Conservation (phyloP, 35 echinoderm and acorn worm species). For the Hemicentrotus pulcherrimus region DNA sequence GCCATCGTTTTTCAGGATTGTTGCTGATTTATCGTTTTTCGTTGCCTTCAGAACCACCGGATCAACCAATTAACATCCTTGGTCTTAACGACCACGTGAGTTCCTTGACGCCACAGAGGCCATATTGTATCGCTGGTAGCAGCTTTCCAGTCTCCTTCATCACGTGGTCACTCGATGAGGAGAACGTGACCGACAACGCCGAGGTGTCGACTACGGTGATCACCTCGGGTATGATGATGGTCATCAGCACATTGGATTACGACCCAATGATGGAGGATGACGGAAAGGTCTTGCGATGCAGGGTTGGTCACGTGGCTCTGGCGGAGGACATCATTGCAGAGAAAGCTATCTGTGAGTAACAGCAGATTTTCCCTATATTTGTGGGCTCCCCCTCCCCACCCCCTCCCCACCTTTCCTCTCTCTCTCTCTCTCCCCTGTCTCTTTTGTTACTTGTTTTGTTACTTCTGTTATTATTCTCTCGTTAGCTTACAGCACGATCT, state of each 20-base stretch:
- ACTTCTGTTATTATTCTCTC: neutral
- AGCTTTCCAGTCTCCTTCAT: neutral
- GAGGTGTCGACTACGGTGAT: neutral
- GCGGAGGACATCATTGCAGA: neutral
- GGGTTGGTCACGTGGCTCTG: neutral
- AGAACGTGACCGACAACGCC: neutral
- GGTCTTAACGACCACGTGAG: neutral
- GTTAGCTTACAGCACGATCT: neutral
- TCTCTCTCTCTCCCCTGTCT: too few species aligned
- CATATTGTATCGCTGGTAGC: neutral
- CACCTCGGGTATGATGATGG: neutral
- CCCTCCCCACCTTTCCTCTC: too few species aligned
- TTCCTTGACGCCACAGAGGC: neutral
- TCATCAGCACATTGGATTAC: neutral
- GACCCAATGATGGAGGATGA: neutral
- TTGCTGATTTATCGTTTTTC: neutral
- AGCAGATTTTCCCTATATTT: too few species aligned
- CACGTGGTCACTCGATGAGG: neutral
- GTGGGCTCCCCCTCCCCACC: too few species aligned
- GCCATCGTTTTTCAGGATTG: too few species aligned
- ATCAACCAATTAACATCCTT: neutral
- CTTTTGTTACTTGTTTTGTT: too few species aligned
- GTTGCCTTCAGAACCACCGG: neutral
- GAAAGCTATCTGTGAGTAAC: conserved; percentile 23
- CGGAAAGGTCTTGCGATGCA: neutral